Evolutionary conservation across 2,113 vertebrate genomes (phyloP).

Genomic region (Leucoraja erinaceus): DNA sequence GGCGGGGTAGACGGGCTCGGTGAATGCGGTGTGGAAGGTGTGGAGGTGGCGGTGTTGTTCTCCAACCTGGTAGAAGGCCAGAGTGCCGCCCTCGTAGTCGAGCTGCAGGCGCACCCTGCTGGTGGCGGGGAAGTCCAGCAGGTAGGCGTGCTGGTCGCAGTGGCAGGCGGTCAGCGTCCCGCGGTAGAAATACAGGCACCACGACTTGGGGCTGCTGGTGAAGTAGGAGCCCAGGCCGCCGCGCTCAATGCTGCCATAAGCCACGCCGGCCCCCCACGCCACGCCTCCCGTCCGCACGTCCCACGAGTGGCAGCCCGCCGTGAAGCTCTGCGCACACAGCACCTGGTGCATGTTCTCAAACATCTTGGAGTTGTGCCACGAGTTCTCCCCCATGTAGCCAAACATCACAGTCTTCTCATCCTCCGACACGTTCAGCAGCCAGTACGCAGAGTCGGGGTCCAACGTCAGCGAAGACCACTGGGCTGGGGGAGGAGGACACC

Average conservation of each 20-base stretch:
- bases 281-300: conserved; percentile 75
- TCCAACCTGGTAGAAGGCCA: conserved; percentile 79
- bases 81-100: conserved; percentile 65
- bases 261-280: conserved; percentile 75
- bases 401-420: conserved; percentile 67
- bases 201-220: conserved; percentile 74
- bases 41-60: conserved; percentile 60
- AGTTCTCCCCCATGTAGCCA: conserved; percentile 42
- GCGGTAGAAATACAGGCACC: conserved; percentile 82
- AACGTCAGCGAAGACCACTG: conserved; percentile 63
- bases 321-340: conserved; percentile 68
- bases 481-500: background rate
- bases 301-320: conserved; percentile 78
- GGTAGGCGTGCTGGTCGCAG: conserved; percentile 50
- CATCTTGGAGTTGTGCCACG: conserved; percentile 50
- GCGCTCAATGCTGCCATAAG: conserved; percentile 64
- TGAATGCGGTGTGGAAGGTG: conserved; percentile 72
- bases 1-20: conserved; percentile 68
- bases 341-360: conserved; percentile 86
- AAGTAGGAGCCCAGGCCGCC: conserved; percentile 71
- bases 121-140: conserved; percentile 48
- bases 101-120: conserved; percentile 71
- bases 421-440: conserved; percentile 66
- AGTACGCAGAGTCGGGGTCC: conserved; percentile 72
- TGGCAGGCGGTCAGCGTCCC: conserved; percentile 78